Evolutionary conservation across 2,113 vertebrate species (phyloP), one percentile per base, ranked within the genome.

Genomic region (Oryzias celebensis): DNA sequence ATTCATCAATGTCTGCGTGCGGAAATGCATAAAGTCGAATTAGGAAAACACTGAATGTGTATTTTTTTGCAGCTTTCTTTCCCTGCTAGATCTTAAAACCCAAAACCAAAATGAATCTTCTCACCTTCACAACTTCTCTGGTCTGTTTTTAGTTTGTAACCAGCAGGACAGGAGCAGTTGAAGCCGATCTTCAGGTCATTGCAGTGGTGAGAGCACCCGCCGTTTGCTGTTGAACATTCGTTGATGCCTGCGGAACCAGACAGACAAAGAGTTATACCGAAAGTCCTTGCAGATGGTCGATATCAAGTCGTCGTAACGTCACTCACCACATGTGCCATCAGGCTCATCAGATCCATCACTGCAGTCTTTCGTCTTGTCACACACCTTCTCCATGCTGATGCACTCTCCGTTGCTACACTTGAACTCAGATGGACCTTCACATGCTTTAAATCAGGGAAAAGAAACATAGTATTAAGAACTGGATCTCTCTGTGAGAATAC

Each of bases 281-380:
- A 13, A 53, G n/a, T 49, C 53, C 52, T 36, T 16, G 50, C 63
- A 49, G 49, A 6, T 5, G 41, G 23, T 52, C 72, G 13, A 45
- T 14, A 43, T 8, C 56, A 15, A 49, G 6, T 16, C 16, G 18
- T 20, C 7, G 20, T 26, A 17, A 57, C 15, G 7, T 28, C 4
- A 65, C 94, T 93, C 76, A 96, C 95, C 73, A 4, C 95, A 97
- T 15, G 91, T 81, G 41, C 70, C 88, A n/a, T 83, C 5, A 17
- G 94, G 94, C 62, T 97, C 95, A 8, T 97, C 95, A 0, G 94
- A 95, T 82, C 73, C 79, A 65, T 97, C 95, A 0, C 31, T 75
- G 82, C 95, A 96, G 88, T 97, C 92, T 14, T 52, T 62, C 17
- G 41, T 5, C 0, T 31, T 52, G 81, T 97, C 23, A 71, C 95